Conservation (phyloP, 1,140 invertebrate species). For the Bombus sibiricus region DNA sequence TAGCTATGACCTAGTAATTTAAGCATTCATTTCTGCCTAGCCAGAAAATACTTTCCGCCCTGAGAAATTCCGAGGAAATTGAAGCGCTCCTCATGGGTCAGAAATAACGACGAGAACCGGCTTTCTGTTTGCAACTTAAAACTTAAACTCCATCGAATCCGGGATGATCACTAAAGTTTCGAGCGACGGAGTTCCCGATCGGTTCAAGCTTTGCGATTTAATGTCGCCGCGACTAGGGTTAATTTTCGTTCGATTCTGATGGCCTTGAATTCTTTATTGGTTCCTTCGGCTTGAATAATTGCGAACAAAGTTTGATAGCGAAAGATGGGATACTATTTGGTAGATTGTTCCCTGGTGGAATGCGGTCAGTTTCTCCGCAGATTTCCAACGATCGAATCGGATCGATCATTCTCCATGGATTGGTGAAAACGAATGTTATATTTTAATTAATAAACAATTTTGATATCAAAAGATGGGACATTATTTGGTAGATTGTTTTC, state of each 20-base stretch:
- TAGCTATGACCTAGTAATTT: conserved; percentile 49
- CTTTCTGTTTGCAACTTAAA: conserved; percentile 5
- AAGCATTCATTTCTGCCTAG: conserved; percentile 27
- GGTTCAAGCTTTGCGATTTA: background rate
- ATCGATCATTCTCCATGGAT: too few species aligned
- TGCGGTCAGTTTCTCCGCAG: too few species aligned
- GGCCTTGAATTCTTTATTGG: background rate
- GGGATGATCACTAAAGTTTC: background rate
- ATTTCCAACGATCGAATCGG: too few species aligned
- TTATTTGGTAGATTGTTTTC: too few species aligned
- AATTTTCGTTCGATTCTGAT: background rate
- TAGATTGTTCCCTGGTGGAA: too few species aligned
- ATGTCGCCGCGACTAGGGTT: background rate
- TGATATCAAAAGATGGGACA: too few species aligned
- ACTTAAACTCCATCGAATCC: background rate
- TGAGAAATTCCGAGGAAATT: conserved; percentile 34
- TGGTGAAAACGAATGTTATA: too few species aligned
- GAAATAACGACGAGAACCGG: background rate
- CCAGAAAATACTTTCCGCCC: conserved; percentile 28
- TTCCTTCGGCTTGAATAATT: background rate
- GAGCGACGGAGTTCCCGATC: background rate
- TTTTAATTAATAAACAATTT: too few species aligned
- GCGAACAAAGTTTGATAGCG: too few species aligned
- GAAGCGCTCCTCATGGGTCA: background rate
- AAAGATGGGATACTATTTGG: too few species aligned